Base-by-base conservation (phyloP, 2,113 vertebrate genomes). In the Bombycilla garrulus region DNA sequence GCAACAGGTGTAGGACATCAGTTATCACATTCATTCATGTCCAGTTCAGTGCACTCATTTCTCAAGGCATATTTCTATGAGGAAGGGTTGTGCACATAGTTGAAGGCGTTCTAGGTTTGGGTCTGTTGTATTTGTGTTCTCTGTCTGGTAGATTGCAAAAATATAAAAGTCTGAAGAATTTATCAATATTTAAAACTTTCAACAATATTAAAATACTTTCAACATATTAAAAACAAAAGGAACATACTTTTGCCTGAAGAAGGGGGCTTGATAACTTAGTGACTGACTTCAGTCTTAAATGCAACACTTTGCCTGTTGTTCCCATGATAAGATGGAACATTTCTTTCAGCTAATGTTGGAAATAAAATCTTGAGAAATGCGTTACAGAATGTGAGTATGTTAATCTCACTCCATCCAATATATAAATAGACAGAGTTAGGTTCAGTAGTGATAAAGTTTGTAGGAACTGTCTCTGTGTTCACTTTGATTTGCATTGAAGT, bases 181-280 rank as follows among this genome's bases (percentile, higher is more conserved):
- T n/a, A 66, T 48, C 14, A 42, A 7, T 83, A 66, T 58, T 84
- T 81, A 70, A 45, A 71, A 36, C 12, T 86, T n/a, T n/a, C n/a
- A n/a, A n/a, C n/a, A n/a, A n/a, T n/a, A n/a, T n/a, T n/a, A 13
- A 9, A 35, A 17, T 38, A 4, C 2, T 56, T 79, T 67, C 19
- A 84, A 26, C 18, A 26, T 28, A 4, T 4, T 40, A 29, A 45
- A 57, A 61, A 53, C 3, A 54, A 64, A 82, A 58, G 2, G 5
- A 66, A 74, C 0, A 0, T 33, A 62, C 4, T 1, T 54, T 80
- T 80, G 70, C 24, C 33, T 36, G 26, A 29, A 70, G 9, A 77
- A 28, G 5, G 33, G 11, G 4, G 1, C 80, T 70, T 58, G 23
- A 4, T 71, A 31, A 78, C 35, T 70, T 58, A 54, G 6, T 87